Evolutionary conservation across 1,140 invertebrate genomes (phyloP).

Genomic region (Euura saliciscinereae): DNA sequence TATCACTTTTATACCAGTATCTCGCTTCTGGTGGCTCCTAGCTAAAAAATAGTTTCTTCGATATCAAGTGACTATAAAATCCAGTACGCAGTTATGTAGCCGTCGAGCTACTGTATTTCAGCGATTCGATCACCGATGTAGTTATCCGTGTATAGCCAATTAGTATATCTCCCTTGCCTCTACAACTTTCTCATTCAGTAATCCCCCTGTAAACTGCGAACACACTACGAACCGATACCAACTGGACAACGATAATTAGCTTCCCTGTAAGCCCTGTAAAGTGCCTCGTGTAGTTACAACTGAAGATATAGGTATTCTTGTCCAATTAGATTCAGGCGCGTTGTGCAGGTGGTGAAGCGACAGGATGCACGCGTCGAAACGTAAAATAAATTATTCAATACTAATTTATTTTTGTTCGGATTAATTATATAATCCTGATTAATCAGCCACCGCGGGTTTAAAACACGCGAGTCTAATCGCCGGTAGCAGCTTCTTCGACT

Average conservation of each 20-base stretch:
- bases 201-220: no score
- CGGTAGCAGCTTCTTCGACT: neutral
- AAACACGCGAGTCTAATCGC: neutral
- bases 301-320: constrained; percentile 30
- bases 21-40: no score
- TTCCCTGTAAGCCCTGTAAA: neutral
- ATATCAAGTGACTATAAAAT: no score
- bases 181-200: constrained; percentile 1
- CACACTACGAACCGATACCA: neutral
- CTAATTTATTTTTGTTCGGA: no score
- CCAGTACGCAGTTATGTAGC: no score
- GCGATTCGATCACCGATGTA: neutral
- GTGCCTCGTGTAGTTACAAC: no score
- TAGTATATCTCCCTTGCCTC: neutral
- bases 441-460: no score
- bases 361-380: no score
- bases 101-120: neutral
- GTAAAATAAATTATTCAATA: no score
- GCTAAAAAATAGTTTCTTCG: no score
- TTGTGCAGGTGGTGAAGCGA: neutral
- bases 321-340: constrained; percentile 42
- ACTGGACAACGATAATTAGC: neutral
- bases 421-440: no score
- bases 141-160: constrained; percentile 1
- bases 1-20: no score